Evolutionary conservation across 2,113 vertebrate genomes (phyloP).

Genomic region (Tilapia sparmanii): DNA sequence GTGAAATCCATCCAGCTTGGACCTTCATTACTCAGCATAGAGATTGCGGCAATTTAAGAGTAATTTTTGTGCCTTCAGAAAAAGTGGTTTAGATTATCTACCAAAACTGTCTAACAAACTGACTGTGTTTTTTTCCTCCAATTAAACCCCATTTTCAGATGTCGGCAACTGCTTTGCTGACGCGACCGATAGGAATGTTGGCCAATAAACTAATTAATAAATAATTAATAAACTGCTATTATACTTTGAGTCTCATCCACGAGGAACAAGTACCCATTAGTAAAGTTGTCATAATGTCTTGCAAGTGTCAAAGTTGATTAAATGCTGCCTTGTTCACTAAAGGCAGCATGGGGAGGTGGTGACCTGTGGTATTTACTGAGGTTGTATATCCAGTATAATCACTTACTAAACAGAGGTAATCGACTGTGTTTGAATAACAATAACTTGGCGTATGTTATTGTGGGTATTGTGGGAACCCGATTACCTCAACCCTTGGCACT

Average conservation of each 20-base stretch:
- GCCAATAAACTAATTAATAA: too few relatives aligned
- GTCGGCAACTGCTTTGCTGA: neutral
- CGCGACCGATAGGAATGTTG: neutral
- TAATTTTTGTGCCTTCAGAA: neutral
- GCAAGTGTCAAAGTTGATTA: neutral
- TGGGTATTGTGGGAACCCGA: conserved; percentile 35
- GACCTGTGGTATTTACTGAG: neutral
- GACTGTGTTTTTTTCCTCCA: neutral
- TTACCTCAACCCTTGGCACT: conserved; percentile 27
- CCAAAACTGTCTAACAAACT: neutral
- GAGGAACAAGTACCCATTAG: neutral
- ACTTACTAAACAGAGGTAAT: neutral
- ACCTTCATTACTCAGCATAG: neutral
- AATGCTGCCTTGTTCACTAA: neutral
- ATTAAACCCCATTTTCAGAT: neutral
- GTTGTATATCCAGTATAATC: neutral
- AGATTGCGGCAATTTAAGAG: neutral
- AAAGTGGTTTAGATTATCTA: neutral
- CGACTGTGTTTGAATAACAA: conserved; percentile 2
- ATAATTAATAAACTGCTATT: neutral
- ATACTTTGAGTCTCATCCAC: neutral
- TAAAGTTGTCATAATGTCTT: neutral
- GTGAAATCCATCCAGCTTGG: neutral
- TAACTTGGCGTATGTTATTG: neutral
- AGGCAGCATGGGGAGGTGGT: neutral